These are phyloP conservation scores for Synaphobranchus kaupii DNA, from an alignment of 2,797 vertebrate genomes.

Conservation along the genomic window DNA sequence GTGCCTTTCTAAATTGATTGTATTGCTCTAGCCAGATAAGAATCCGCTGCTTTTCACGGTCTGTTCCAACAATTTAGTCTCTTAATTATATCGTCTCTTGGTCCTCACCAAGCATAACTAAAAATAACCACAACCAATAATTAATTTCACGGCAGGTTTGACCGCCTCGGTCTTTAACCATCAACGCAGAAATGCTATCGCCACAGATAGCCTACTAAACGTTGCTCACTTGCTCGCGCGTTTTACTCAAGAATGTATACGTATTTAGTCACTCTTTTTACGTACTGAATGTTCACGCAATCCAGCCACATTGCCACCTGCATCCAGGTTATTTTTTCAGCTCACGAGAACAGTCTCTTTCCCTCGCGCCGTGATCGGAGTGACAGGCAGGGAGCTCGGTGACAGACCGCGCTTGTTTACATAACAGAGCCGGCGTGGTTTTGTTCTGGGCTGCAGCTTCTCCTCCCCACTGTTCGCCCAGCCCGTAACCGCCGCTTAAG, in stretches of 20 bases:
- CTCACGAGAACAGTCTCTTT: neutral
- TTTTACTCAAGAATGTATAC: too few relatives aligned
- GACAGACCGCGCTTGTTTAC: conserved; percentile 17
- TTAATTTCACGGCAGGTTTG: conserved; percentile 41
- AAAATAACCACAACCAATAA: conserved; percentile 50
- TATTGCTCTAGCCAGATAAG: neutral
- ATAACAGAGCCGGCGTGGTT: conserved; percentile 10
- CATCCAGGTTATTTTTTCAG: neutral
- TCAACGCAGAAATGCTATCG: neutral
- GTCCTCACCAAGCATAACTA: conserved; percentile 4
- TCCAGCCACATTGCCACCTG: neutral
- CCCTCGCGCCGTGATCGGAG: neutral
- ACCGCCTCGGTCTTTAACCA: neutral
- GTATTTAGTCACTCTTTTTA: too few relatives aligned
- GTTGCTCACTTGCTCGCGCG: neutral
- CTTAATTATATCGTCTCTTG: conserved; percentile 6
- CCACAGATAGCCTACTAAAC: neutral
- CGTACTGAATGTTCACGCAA: neutral
- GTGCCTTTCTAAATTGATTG: neutral
- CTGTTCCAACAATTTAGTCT: neutral
- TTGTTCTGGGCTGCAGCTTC: neutral
- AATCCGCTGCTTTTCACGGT: neutral
- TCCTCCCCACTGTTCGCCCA: neutral
- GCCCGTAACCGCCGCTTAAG: neutral
- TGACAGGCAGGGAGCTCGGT: neutral